These are phyloP conservation scores for Hydriomena furcata DNA, from an alignment of 2,888 invertebrate species.

Conservation along the genomic window DNA sequence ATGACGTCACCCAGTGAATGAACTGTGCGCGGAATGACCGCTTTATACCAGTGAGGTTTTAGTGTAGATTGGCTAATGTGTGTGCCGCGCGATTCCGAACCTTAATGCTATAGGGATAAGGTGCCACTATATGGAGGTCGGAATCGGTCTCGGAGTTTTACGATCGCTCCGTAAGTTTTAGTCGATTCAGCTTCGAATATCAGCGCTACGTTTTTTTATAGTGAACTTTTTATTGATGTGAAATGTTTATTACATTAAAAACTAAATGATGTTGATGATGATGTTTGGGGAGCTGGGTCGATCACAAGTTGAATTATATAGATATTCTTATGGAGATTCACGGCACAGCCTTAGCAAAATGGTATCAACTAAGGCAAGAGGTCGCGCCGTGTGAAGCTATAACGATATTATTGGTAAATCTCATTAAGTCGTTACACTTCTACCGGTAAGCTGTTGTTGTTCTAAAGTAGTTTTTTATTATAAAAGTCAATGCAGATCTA, in stretches of 20 bases:
- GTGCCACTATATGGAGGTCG: neutral
- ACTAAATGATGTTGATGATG: no score
- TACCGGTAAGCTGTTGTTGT: slow-evolving; percentile 61
- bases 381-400: slow-evolving; percentile 15
- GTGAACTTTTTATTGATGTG: neutral
- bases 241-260: no score
- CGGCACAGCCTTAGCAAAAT: neutral
- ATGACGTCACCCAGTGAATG: slow-evolving; percentile 46
- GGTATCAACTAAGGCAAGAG: neutral
- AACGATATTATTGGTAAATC: slow-evolving; percentile 24
- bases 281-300: no score
- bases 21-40: slow-evolving; percentile 22
- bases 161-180: neutral
- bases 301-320: neutral
- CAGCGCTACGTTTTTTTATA: neutral
- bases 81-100: slow-evolving; percentile 35
- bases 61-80: slow-evolving; percentile 42
- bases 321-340: no score
- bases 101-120: slow-evolving; percentile 22
- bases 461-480: slow-evolving; percentile 51
- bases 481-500: neutral
- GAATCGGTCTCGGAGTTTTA: neutral
- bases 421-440: slow-evolving; percentile 25
- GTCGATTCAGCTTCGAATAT: neutral
- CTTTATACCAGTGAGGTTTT: slow-evolving; percentile 42